phyloP scores from a whole-genome alignment of 2,113 vertebrate species.

The Anthoscopus minutus region DNA sequence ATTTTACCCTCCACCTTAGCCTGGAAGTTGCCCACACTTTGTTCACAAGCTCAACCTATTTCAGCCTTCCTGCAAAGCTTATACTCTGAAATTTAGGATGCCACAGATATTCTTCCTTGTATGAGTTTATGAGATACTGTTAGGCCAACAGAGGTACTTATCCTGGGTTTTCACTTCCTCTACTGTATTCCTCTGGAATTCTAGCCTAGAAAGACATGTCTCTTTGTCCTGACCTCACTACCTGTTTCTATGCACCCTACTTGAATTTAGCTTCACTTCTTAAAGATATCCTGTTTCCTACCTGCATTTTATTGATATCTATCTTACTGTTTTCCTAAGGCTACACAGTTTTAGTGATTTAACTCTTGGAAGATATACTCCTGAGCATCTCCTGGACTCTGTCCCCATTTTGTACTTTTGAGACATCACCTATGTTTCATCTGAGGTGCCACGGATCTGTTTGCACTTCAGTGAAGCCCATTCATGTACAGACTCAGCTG shows the following conservation, averaged over 20 bases:
- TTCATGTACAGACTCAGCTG: neutral
- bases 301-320: neutral
- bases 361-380: neutral
- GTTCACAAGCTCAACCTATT: neutral
- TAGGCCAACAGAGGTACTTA: neutral
- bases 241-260: neutral
- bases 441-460: neutral
- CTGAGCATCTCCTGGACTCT: neutral
- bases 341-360: neutral
- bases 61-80: neutral
- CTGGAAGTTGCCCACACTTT: neutral
- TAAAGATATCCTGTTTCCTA: neutral
- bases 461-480: neutral
- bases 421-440: neutral
- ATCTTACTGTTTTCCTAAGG: neutral
- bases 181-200: neutral
- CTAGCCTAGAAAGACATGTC: neutral
- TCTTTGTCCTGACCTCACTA: neutral
- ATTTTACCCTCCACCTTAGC: neutral
- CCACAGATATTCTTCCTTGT: neutral
- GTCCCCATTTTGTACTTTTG: neutral
- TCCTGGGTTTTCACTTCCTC: neutral
- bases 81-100: neutral
- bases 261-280: neutral
- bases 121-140: neutral